Evolutionary conservation across 2,113 vertebrate genomes (phyloP).

Genomic region (Bucco capensis): DNA sequence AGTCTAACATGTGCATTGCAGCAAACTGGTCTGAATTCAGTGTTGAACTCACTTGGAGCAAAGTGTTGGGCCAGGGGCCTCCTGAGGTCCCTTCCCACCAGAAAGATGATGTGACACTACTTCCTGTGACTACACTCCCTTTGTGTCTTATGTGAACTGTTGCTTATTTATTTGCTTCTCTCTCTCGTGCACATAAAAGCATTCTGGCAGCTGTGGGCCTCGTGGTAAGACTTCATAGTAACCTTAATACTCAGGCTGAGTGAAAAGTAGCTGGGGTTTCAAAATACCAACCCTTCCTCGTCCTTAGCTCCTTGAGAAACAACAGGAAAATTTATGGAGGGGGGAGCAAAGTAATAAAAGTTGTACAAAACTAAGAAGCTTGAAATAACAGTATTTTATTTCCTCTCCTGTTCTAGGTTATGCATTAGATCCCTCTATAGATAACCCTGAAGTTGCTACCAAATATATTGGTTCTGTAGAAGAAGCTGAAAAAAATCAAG

Average conservation of each 20-base stretch:
- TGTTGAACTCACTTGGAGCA: accelerated
- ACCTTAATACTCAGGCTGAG: neutral
- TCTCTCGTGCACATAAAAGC: neutral
- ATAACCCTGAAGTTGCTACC: slow-evolving; percentile 80
- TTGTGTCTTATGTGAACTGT: neutral
- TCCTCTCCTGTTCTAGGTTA: slow-evolving; percentile 79
- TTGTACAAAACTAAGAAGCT: neutral
- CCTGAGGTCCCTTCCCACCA: neutral
- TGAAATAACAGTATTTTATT: neutral
- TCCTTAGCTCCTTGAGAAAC: neutral
- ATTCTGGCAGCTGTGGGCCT: neutral
- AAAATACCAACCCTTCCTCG: neutral
- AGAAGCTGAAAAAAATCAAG: slow-evolving; percentile 98
- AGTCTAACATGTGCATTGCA: neutral
- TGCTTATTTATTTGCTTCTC: neutral
- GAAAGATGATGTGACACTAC: neutral
- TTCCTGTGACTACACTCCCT: neutral
- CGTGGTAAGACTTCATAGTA: neutral
- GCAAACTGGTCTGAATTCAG: neutral
- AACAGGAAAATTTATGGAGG: neutral
- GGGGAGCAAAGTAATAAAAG: neutral
- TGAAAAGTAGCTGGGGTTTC: neutral
- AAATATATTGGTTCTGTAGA: slow-evolving; percentile 93
- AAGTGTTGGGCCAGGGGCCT: neutral
- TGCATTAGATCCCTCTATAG: slow-evolving; percentile 93